These are phyloP conservation scores for Malurus splendens DNA, from an alignment of 2,797 vertebrate species.

Conservation along the genomic window DNA sequence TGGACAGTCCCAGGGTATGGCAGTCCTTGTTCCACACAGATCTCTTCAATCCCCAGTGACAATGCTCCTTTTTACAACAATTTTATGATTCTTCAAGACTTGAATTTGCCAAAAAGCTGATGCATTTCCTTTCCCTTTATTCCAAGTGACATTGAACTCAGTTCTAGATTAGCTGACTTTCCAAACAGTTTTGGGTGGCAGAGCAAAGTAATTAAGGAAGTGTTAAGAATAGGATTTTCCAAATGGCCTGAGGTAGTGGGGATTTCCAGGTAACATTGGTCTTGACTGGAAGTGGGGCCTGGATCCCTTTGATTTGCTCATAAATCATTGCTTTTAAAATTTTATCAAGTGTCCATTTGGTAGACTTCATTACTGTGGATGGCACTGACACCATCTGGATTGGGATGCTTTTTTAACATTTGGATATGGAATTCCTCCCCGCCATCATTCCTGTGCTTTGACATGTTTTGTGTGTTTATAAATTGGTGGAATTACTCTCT, in stretches of 20 bases:
- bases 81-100: not conserved
- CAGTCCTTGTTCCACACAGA: not conserved
- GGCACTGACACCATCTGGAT: not conserved
- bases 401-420: not conserved
- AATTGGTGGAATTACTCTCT: constrained; percentile 40
- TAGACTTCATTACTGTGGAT: not conserved
- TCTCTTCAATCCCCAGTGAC: not conserved
- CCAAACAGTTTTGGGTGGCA: not conserved
- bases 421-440: not conserved
- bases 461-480: constrained; percentile 38
- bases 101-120: not conserved
- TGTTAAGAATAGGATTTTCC: not conserved
- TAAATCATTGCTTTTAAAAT: not conserved
- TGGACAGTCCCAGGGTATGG: not conserved
- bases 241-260: not conserved
- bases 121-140: not conserved
- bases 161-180: not conserved
- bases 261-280: not conserved
- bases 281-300: not conserved
- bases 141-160: not conserved
- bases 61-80: not conserved
- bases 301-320: not conserved
- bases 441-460: not conserved
- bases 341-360: not conserved
- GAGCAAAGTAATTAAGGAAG: not conserved